Base-by-base conservation (phyloP, 2,888 invertebrate genomes). In the Coleophora flavipennella region DNA sequence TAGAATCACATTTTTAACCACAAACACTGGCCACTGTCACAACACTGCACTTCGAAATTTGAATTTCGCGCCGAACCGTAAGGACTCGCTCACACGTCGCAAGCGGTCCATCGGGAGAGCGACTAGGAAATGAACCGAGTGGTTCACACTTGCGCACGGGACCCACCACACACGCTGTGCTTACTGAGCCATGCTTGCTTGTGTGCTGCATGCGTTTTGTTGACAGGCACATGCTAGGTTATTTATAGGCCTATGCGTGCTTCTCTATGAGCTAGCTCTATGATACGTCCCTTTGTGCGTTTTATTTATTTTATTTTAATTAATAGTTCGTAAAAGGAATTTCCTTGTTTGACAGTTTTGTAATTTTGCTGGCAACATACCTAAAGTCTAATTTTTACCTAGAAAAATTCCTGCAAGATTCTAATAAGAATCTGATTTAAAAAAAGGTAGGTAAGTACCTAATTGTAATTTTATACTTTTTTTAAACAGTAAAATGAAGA, bases 61-160 rank as follows among this genome's bases (percentile, higher is more conserved):
- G 62, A 68, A 70, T 66, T 63, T 53, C 74, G 72, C 80, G 77
- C 74, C 71, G 67, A 71, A 73, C 61, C 55, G 58, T 77, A 70
- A 81, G 75, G 81, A 71, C 78, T 74, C 76, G 79, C 77, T 72
- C 67, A 81, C 80, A 80, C 77, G 79, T 73, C 74, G 76, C 77
- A 75, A 75, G 78, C 80, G 78, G 76, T 78, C 80, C 75, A 73
- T 70, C 76, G 65, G 57, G 72, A 76, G 73, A 74, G 60, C 78
- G 71, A 83, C 80, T 83, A 84, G 83, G 84, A 84, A 83, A 76
- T 73, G 77, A 75, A 63, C 66, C 64, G 69, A 42, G 53, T 44
- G 49, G 58, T 70, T 73, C 72, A 75, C 81, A 54, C 51, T 48
- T 49, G 50, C 42, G 12, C 12, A 14, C 20, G 2, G 49, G 42